A percentile compares a stretch with the other conserved stretches of the same genome.
Conservation (phyloP, 1,140 invertebrate species). For the Solen grandis region DNA sequence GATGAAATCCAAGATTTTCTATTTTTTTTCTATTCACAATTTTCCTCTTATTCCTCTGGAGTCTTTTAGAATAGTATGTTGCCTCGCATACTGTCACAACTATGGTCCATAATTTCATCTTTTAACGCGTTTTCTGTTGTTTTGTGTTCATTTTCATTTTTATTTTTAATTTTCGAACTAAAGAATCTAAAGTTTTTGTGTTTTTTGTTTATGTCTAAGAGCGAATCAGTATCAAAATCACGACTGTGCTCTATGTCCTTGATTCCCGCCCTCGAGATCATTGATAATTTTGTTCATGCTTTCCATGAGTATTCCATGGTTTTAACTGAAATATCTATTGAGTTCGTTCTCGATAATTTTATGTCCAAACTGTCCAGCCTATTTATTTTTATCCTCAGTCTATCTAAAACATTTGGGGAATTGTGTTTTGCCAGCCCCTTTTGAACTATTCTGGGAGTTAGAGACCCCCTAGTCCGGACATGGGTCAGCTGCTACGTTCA, state of each 20-base stretch:
- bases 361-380: too few relatives aligned
- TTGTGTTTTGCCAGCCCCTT: too few relatives aligned
- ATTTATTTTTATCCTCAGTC: too few relatives aligned
- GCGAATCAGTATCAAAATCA: background rate
- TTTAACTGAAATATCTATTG: too few relatives aligned
- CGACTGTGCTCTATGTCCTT: too few relatives aligned
- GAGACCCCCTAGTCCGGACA: too few relatives aligned
- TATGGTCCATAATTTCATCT: background rate
- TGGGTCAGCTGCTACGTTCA: too few relatives aligned
- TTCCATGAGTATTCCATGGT: too few relatives aligned
- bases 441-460: too few relatives aligned
- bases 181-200: background rate
- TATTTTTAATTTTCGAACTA: background rate
- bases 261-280: too few relatives aligned
- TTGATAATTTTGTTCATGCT: background rate
- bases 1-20: background rate
- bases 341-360: too few relatives aligned
- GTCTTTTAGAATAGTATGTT: constrained; percentile 30
- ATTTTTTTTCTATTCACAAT: background rate
- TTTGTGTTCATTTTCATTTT: background rate
- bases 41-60: constrained; percentile 17
- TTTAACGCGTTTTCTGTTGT: background rate
- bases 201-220: background rate
- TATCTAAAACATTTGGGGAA: too few relatives aligned
- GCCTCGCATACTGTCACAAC: background rate